Evolutionary conservation across 2,888 invertebrate species (phyloP), one percentile per base, ranked within the genome.

Genomic region (Leucoma salicis): DNA sequence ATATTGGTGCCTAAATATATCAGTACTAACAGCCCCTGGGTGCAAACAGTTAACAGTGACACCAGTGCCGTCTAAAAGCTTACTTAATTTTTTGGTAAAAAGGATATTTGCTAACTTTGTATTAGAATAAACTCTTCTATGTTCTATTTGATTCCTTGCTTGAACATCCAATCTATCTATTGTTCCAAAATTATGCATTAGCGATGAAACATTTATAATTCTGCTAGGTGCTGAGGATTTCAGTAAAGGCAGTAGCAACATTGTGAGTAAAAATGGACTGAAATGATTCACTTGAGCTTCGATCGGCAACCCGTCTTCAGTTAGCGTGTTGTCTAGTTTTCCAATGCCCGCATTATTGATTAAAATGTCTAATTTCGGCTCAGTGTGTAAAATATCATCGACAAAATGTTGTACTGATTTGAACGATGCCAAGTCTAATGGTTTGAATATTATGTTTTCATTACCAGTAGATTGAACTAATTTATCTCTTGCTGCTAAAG

Each of bases 231-330:
- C 88, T 1, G 94, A 93, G 45, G 90, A 88, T 74, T 94, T 95
- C 46, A 96, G 64, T 16, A 95, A 72, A 72, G 95, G 95, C 48
- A 96, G 91, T 7, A 98, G 87, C 11, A 97, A 90, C 73, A 95
- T 95, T 0, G 97, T 97, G 12, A 98, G 90, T 28, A 98, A 87
- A 74, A 97, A 98, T 11, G 96, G 96, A 0, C 97, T 96, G 74
- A 95, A 96, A 69, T 97, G 94, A 76, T 98, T 98, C 1, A 96
- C 95, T 14, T 95, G 97, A 92, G 95, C 95, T 12, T 95, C 96
- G 57, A 93, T 78, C 63, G 97, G 97, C 38, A 97, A 79, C 1
- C 94, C 94, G 69, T 97, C 96, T 67, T 93, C 93, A 14, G 95
- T 95, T 44, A 92, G 89, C 16, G 90, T 90, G 44, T 91, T 92